Evolutionary conservation across 2,113 vertebrate species (phyloP).

Genomic region (Lepus timidus): DNA sequence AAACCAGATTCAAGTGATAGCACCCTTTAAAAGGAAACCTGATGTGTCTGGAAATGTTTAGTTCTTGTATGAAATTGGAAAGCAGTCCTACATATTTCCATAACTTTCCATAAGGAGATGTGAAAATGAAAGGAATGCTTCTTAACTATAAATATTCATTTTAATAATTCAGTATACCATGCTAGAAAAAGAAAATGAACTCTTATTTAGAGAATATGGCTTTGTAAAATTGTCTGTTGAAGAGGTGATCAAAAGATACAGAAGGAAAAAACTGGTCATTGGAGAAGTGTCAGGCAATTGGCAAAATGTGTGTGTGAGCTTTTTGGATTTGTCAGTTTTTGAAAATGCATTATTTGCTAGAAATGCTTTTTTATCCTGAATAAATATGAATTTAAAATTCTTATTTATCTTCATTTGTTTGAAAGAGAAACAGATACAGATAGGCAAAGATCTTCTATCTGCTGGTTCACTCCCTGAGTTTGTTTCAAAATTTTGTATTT

Average conservation of each 20-base stretch:
- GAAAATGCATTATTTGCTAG: not conserved
- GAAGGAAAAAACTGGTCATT: not conserved
- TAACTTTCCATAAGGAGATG: not conserved
- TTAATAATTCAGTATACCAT: not conserved
- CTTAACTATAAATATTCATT: not conserved
- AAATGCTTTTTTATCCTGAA: conserved; percentile 7
- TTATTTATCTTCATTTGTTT: no score
- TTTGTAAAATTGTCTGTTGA: not conserved
- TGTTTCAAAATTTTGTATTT: not conserved
- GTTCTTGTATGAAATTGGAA: not conserved
- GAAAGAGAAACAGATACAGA: no score
- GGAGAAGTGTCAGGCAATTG: not conserved
- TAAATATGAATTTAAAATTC: not conserved
- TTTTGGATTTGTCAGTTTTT: not conserved
- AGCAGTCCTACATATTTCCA: not conserved
- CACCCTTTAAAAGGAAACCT: not conserved
- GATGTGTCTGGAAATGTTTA: not conserved
- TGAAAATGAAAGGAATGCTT: not conserved
- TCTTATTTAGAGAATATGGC: not conserved
- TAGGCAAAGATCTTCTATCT: no score
- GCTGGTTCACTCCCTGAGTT: not conserved
- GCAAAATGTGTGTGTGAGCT: not conserved
- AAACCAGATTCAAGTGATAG: no score
- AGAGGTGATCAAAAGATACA: not conserved
- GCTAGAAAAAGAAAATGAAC: not conserved